Conservation (phyloP, 2,888 invertebrate species). For the Ypsolopha scabrella region DNA sequence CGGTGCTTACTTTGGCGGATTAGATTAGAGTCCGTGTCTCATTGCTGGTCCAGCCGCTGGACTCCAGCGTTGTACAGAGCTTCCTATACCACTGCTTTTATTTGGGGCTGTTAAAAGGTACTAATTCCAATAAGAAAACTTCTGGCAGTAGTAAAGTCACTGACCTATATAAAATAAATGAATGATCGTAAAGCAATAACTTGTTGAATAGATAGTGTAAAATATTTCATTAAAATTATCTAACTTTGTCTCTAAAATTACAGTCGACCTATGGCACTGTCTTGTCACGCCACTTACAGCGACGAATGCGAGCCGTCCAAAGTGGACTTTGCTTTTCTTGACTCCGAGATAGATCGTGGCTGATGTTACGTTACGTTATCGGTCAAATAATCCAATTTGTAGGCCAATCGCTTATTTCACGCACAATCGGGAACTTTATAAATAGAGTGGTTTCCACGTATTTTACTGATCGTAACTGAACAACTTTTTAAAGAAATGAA, state of each 20-base stretch:
- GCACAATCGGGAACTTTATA: too few species aligned
- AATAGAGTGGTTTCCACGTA: conserved; percentile 3
- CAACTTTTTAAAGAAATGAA: background rate
- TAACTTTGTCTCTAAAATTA: conserved; percentile 35
- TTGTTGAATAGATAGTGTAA: too few species aligned
- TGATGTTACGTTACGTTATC: background rate
- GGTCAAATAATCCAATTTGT: conserved; percentile 8
- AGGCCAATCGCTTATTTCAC: conserved; percentile 8
- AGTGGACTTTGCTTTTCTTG: conserved; percentile 29
- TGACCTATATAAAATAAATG: too few species aligned
- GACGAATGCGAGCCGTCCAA: conserved; percentile 38
- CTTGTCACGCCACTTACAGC: conserved; percentile 53
- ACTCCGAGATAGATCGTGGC: conserved; percentile 3
- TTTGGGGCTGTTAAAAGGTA: too few species aligned
- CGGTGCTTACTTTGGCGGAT: too few species aligned
- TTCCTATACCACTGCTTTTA: too few species aligned
- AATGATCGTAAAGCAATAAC: too few species aligned
- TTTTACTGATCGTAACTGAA: background rate
- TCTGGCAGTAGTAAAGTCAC: too few species aligned
- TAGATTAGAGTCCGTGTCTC: too few species aligned
- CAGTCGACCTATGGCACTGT: conserved; percentile 36
- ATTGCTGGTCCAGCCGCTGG: too few species aligned
- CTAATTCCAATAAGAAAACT: too few species aligned
- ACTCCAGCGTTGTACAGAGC: too few species aligned
- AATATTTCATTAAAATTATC: conserved; percentile 23